Evolutionary conservation across 2,888 invertebrate species (phyloP).

Genomic region (Synanthedon myopaeformis): DNA sequence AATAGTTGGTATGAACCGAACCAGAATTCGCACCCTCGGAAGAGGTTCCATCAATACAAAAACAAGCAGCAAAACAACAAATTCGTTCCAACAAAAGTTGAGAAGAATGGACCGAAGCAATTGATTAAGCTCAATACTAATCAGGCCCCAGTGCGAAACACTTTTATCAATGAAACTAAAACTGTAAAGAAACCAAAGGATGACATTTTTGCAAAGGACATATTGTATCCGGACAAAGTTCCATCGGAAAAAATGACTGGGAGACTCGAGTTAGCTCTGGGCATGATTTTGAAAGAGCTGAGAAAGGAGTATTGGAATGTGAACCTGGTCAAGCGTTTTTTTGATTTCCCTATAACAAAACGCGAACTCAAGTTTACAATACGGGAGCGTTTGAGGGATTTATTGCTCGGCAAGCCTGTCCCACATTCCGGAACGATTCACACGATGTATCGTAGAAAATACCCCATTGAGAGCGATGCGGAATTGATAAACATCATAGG

Average conservation of each 20-base stretch:
- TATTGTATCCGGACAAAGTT: conserved; percentile 17
- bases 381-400: conserved; percentile 35
- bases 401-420: conserved; percentile 36
- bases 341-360: not conserved
- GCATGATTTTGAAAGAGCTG: conserved; percentile 37
- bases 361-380: conserved; percentile 17
- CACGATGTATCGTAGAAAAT: conserved; percentile 28
- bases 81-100: too few species aligned
- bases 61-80: too few species aligned
- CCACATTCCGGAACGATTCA: conserved; percentile 21
- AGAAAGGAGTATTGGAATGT: conserved; percentile 11
- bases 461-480: conserved; percentile 27
- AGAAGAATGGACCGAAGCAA: too few species aligned
- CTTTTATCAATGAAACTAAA: too few species aligned
- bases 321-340: too few species aligned
- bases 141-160: too few species aligned
- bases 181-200: too few species aligned
- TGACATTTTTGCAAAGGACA: not conserved
- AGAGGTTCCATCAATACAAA: too few species aligned
- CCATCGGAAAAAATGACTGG: conserved; percentile 33
- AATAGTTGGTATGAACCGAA: too few species aligned
- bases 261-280: conserved; percentile 48
- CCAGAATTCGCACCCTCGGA: too few species aligned
- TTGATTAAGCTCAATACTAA: too few species aligned
- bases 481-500: conserved; percentile 28